Percentiles rank a stretch among this genome's conserved stretches.
Conservation (phyloP, 2,888 invertebrate genomes). For the Temnothorax ravouxi region DNA sequence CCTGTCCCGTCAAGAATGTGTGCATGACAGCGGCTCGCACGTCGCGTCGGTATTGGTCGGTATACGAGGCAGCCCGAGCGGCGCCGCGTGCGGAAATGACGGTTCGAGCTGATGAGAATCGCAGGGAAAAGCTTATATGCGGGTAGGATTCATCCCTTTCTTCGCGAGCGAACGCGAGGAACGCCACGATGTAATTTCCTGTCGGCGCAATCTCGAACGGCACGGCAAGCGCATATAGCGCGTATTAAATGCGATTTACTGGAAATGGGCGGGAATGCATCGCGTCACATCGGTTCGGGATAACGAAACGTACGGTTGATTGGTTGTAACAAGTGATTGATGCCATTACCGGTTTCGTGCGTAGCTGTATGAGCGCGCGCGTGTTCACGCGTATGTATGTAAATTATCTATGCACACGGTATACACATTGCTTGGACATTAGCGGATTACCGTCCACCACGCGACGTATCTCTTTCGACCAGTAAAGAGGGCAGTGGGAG, state of each 20-base stretch:
- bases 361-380: not conserved
- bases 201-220: slow-evolving; percentile 48
- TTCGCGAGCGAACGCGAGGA: slow-evolving; percentile 31
- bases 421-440: slow-evolving; percentile 72
- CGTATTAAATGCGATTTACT: slow-evolving; percentile 68
- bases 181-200: slow-evolving; percentile 73
- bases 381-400: slow-evolving; percentile 36
- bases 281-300: slow-evolving; percentile 63
- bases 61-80: slow-evolving; percentile 31
- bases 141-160: slow-evolving; percentile 51
- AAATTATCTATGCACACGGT: slow-evolving; percentile 74
- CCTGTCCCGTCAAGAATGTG: not conserved
- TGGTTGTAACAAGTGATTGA: slow-evolving; percentile 78
- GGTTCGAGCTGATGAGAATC: slow-evolving; percentile 42
- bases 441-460: slow-evolving; percentile 71
- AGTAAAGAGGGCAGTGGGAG: slow-evolving; percentile 47
- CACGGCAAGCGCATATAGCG: slow-evolving; percentile 39
- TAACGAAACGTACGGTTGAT: slow-evolving; percentile 77
- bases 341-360: slow-evolving; percentile 72
- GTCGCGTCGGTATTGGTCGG: no score
- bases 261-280: slow-evolving; percentile 51
- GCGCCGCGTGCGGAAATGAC: slow-evolving; percentile 67
- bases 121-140: slow-evolving; percentile 56
- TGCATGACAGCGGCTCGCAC: not conserved
- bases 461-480: slow-evolving; percentile 63